A percentile compares a stretch with the other conserved stretches of the same genome.
These are phyloP conservation scores for human DNA, from an alignment of 2,113 vertebrate genomes.

Conservation along the genomic window DNA sequence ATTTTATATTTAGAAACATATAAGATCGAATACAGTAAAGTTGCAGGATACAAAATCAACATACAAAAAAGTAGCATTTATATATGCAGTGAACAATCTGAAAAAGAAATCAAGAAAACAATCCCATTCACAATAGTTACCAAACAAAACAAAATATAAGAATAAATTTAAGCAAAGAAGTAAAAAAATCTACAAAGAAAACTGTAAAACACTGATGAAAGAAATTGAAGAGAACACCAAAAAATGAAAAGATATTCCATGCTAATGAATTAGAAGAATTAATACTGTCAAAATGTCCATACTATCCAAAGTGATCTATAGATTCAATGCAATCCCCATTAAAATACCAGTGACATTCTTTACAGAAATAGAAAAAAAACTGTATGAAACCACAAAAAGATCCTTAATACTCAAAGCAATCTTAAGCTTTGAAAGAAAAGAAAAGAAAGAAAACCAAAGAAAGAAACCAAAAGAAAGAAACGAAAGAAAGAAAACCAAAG, in stretches of 20 bases:
- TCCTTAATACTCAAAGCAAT: no score
- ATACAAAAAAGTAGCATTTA: background rate
- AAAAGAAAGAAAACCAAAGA: no score
- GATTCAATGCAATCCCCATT: background rate
- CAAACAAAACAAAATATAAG: background rate
- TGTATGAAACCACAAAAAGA: no score
- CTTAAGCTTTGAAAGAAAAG: no score
- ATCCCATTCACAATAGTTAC: background rate
- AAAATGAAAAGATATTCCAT: background rate
- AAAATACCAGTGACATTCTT: background rate
- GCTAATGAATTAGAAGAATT: background rate
- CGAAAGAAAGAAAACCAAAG: no score
- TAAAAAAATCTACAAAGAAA: background rate
- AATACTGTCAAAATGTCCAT: background rate
- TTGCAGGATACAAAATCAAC: background rate
- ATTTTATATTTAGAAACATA: background rate
- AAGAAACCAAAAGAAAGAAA: no score
- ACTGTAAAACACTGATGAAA: background rate
- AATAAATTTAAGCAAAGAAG: background rate
- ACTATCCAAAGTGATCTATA: background rate
- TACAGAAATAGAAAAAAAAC: no score
- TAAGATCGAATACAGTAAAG: background rate
- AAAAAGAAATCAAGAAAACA: background rate
- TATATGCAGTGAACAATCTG: background rate
- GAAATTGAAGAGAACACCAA: background rate